A percentile compares a stretch with the other conserved stretches of the same genome.
Evolutionary conservation across 2,888 invertebrate species (phyloP).

Genomic region (Pemphredon lugubris): DNA sequence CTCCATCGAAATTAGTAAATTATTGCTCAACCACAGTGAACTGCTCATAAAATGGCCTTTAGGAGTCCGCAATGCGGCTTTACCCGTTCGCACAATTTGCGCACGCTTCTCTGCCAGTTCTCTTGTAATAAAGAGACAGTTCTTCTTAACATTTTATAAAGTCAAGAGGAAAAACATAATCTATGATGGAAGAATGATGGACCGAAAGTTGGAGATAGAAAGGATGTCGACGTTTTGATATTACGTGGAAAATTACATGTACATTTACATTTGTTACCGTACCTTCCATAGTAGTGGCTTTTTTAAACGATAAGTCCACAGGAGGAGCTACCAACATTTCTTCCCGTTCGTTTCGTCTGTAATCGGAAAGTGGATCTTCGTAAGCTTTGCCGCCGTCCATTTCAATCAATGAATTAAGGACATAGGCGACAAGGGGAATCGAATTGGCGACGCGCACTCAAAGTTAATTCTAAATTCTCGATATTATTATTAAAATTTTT

Average conservation of each 20-base stretch:
- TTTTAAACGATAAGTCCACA: constrained; percentile 80
- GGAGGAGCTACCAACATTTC: constrained; percentile 76
- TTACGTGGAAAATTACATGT: too few species aligned
- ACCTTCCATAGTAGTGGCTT: constrained; percentile 76
- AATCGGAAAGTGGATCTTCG: constrained; percentile 50
- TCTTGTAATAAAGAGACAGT: constrained; percentile 55
- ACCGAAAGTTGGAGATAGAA: too few species aligned
- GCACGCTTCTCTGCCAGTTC: constrained; percentile 70
- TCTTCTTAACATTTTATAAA: too few species aligned
- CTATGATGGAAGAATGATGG: too few species aligned
- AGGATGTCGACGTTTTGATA: too few species aligned
- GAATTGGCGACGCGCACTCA: background rate
- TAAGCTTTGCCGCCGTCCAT: constrained; percentile 25
- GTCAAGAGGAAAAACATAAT: background rate
- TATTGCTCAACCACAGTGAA: constrained; percentile 83
- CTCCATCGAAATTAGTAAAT: constrained; percentile 78
- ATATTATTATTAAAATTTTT: constrained; percentile 20
- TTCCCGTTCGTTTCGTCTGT: constrained; percentile 66
- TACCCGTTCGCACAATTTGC: constrained; percentile 79
- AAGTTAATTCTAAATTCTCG: constrained; percentile 7
- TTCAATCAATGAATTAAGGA: background rate
- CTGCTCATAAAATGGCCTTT: constrained; percentile 80
- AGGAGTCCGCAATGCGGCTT: constrained; percentile 77
- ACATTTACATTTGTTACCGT: too few species aligned
- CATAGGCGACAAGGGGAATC: background rate